Evolutionary conservation across 1,140 invertebrate species (phyloP).

Genomic region (Nymphalis io): DNA sequence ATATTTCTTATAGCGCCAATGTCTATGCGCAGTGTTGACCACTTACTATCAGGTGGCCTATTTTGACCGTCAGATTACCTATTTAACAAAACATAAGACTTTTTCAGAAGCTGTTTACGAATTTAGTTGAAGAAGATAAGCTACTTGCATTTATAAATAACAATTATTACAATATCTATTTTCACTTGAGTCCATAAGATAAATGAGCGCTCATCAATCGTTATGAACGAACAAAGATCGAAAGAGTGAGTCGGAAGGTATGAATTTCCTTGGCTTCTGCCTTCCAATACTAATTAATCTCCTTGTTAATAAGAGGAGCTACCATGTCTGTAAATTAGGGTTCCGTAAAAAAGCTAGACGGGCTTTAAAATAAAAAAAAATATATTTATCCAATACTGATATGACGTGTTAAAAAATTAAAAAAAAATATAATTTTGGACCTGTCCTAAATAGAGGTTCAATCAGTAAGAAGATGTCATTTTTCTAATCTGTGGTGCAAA

Average conservation of each 20-base stretch:
- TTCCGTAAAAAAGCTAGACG: conserved; percentile 2
- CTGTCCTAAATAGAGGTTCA: too few relatives aligned
- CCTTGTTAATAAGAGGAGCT: conserved; percentile 61
- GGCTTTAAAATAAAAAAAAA: neutral
- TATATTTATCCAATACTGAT: too few relatives aligned
- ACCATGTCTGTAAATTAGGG: conserved; percentile 14
- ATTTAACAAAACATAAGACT: neutral
- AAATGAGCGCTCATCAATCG: conserved; percentile 32
- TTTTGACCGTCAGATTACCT: neutral
- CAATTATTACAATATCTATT: conserved; percentile 3
- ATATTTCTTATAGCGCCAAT: too few relatives aligned
- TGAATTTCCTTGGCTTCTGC: conserved; percentile 41
- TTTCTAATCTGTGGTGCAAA: too few relatives aligned
- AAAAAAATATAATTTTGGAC: too few relatives aligned
- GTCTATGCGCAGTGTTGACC: too few relatives aligned
- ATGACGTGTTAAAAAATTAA: too few relatives aligned
- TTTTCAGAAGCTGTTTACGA: too few relatives aligned
- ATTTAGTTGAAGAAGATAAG: neutral
- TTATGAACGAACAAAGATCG: conserved; percentile 32
- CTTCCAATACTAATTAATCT: conserved; percentile 72
- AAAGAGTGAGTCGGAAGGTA: conserved; percentile 44
- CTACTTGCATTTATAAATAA: neutral
- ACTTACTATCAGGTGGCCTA: too few relatives aligned
- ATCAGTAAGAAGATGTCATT: too few relatives aligned
- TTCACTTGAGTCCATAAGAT: conserved; percentile 16